Base-by-base conservation (phyloP, 1,140 invertebrate genomes). In the Drosophila murphyi region DNA sequence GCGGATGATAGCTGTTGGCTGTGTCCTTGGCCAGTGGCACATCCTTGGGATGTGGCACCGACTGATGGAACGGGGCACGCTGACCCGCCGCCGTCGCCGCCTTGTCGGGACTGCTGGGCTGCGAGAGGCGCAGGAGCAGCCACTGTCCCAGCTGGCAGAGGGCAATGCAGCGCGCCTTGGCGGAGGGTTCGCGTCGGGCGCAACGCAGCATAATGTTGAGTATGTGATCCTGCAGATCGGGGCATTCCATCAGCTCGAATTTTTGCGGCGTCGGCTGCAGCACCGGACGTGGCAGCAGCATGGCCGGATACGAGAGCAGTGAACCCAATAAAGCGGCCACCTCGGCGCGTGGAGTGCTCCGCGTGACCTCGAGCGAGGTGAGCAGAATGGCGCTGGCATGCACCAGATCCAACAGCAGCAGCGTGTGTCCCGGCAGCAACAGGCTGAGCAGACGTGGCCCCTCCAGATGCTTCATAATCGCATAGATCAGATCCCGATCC, bases 261-360 rank as follows among this genome's bases (percentile, higher is more conserved):
- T 95, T 73, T 94, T 95, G 76, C 96, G 95, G 80, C 96, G 95
- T 41, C 94, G 97, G 96, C 91, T 98, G 96, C 52, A 99, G 93
- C 74, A 98, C 96, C 2, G 96, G 96, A 7, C 97, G 94, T 69
- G 96, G 95, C 81, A 95, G 94, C 64, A 96, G 94, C 47, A 96
- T 95, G 71, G 96, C 94, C 0, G 97, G 96, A 64, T 98, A 95
- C 74, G 96, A 96, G 28, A 99, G 93, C 47, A 99, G 93, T 0
- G 96, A 96, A 2, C 97, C 98, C 5, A 99, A 93, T 52, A 99
- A 96, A 0, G 97, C 97, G n/a, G 98, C 95, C 1, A 98, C 98
- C 91, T 99, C 98, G 10, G 96, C 96, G 69, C 97, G 94, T 2
- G 98, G 98, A 65, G 96, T 96, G 95, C 97, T 88, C 6, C 72